Base-by-base conservation (phyloP, 2,797 vertebrate species). In the Crenichthys baileyi region DNA sequence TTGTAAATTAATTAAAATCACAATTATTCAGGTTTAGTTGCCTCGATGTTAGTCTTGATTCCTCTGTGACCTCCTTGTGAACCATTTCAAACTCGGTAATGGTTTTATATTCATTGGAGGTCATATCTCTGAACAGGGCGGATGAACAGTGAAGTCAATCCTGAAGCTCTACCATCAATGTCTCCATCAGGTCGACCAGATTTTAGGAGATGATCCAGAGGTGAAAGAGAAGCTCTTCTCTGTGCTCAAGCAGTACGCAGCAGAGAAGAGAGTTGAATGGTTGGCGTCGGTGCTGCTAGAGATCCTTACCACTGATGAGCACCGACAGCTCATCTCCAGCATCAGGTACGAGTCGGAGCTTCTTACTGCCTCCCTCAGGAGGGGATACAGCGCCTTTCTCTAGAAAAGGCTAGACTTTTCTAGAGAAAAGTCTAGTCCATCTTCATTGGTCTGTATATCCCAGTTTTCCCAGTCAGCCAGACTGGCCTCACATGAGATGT, bases 171-270 rank as follows among this genome's bases (percentile, higher is more conserved):
- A 11, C 26, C 36, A 2, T 75, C 61, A 5, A 5, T 41, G 20
- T 79, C 75, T 82, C 74, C 61, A 0, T 70, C 94, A 99, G 98
- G 96, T 99, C 36, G 97, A 99, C 0, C 96, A 97, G 85, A 93
- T 98, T 85, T 92, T 99, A 1, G 94, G 95, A 0, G 96, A 97
- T 0, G 96, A 97, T 70, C 96, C 95, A 0, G 94, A 96, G 44
- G 95, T 98, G 79, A 98, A 96, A 87, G 97, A 99, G 93, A 97
- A 94, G 87, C 94, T 99, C 73, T 97, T 98, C 65, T n/a, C 93
- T 0, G 93, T 96, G 1, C 92, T 99, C 85, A 99, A 99, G 94
- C 98, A 97, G 85, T 99, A 97, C 0, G 98, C 98, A 0, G 94
- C 97, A 0, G 97, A 98, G 93, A 95, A 97, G 90, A 97, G 92